Base-by-base conservation (phyloP, 2,113 vertebrate species). In the Ifrita kowaldi region DNA sequence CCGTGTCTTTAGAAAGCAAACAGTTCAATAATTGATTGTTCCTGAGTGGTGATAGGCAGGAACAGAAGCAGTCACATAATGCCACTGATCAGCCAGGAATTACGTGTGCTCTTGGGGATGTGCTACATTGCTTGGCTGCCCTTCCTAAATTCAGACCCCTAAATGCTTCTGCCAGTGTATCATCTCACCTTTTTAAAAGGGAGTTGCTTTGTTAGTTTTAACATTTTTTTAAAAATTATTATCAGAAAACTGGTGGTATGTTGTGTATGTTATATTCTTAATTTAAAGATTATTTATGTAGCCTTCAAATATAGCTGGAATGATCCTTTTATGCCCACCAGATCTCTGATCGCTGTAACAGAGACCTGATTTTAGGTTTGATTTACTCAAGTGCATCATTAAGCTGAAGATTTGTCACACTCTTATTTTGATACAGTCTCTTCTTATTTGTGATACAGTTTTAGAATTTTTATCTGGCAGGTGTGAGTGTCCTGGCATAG, bases 91-190 rank as follows among this genome's bases (percentile, higher is more conserved):
- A 91, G 53, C 47, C 92, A 69, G 85, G 93, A 91, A 46, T 90
- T 95, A 73, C 13, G 2, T 90, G 69, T 93, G 84, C 75, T 53
- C 33, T 60, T 88, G 83, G 84, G 85, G 73, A 62, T 32, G 62
- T 90, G 95, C 85, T 77, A 89, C 74, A 17, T 84, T 63, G 32
- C 47, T 96, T 91, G 90, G 78, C 79, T 96, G 95, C 81, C 84
- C 78, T 96, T 94, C 84, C 35, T 49, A 20, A 92, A 42, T 52
- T 56, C 68, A 75, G 42, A 10, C 27, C 44, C 47, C 2, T 47
- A 56, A 88, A 64, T 94, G 82, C 49, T 84, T 84, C 75, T 95
- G 85, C 69, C 78, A n/a, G 30, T 85, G 82, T 19, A 71, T 95
- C 86, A 52, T 47, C 62, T 86, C 65, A 86, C 65, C 35, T 62